Base-by-base conservation (phyloP, 2,888 invertebrate genomes). In the Helicoverpa assulta region DNA sequence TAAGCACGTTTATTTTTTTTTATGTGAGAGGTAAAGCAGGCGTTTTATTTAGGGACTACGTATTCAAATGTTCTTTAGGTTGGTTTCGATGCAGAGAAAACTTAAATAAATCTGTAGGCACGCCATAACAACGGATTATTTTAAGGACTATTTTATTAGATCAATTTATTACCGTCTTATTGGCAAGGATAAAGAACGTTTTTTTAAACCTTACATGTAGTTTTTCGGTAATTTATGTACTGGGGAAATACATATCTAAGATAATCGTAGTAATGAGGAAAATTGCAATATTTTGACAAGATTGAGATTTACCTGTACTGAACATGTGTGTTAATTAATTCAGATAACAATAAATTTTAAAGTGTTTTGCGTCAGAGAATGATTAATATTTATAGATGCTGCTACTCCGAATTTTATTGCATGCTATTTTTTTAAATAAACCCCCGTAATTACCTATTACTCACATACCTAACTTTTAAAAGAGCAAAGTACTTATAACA, bases 231-330 rank as follows among this genome's bases (percentile, higher is more conserved):
- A 19, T 12, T 50, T 10, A 67, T 16, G 26, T 37, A 19, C 8
- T 21, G 12, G 47, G 18, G 40, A 33, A 50, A 67, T 2, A n/a
- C 18, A 1, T 50, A 21, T 40, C 14, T 14, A 50, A 29, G 50
- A 50, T 43, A 12, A 6, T 18, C 12, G 47, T 1, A 16, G 0
- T 33, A 52, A 12, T 14, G 26, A 73, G 47, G 53, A 58, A 59
- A 55, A 5, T 21, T 8, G 33, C 10, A 12, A 14, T 18, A 4
- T 40, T 37, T 29, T 18, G 12, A 16, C 53, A 29, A 54, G 18
- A 18, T 18, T 33, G 4, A 40, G 21, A 33, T 62, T 59, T 78
- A 62, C 66, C 66, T 73, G 55, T 56, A 56, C 37, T 40, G n/a
- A 40, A 59, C 2, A 54, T n/a, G 7, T 56, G 40, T 57, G 40